Evolutionary conservation across 1,140 invertebrate genomes (phyloP), one percentile per base, ranked within the genome.

Genomic region (Drosophila saltans): DNA sequence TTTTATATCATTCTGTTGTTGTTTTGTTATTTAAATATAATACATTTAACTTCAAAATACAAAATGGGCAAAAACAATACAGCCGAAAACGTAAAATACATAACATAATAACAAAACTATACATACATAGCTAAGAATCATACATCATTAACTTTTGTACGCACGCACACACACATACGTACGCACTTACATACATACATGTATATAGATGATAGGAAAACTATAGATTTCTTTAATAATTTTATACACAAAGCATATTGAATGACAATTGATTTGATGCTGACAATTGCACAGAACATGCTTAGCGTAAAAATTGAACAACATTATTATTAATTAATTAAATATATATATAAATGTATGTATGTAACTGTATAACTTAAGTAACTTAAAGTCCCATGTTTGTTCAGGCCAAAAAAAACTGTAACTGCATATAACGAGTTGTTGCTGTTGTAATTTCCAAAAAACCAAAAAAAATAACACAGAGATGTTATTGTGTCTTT

Each of bases 371-470:
- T 74, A 57, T 43, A 77, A 68, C 75, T 80, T 88, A 89, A 89
- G 84, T 88, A 88, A 88, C 83, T 72, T 70, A 83, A 52, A 81
- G 84, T 89, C 84, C 84, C 75, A 81, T 70, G 26, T 68, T 24
- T 11, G 33, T 21, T 21, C 0, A 39, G 45, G 11, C n/a, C 55
- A 28, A 33, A 48, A 52, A 36, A 66, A 70, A 77, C 69, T 84
- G 78, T 73, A 88, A 89, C 84, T 89, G 71, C 57, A 41, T 71
- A 62, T 56, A 79, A 74, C 65, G 55, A 70, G 59, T 66, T 60
- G 8, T 70, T 8, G 33, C 28, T 30, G 33, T 81, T 81, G 74
- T 89, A 89, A 89, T 89, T 89, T 88, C 84, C 78, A 82, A 74
- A 88, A 81, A 78, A 67, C 69, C 45, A 52, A 72, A 68, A 68